Evolutionary conservation across 2,113 vertebrate genomes (phyloP).

Genomic region (Camelus dromedarius): DNA sequence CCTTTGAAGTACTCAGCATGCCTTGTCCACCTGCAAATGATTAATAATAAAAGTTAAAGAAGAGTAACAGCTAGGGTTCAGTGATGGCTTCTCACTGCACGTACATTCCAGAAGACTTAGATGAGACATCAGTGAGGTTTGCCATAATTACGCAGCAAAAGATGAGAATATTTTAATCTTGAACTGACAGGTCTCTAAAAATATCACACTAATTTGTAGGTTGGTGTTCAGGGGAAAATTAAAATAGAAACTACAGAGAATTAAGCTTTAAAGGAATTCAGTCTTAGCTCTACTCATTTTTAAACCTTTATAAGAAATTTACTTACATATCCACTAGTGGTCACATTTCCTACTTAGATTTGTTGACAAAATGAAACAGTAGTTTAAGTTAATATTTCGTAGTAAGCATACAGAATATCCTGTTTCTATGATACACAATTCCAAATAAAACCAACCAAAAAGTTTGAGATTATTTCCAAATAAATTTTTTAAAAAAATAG

Average conservation of each 20-base stretch:
- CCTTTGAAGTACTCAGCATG: background rate
- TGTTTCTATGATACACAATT: background rate
- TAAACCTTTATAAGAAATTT: constrained; percentile 23
- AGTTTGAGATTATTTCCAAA: constrained; percentile 29
- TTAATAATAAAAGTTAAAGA: constrained; percentile 65
- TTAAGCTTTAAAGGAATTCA: background rate
- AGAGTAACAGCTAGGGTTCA: background rate
- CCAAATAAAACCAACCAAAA: background rate
- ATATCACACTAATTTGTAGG: constrained; percentile 43
- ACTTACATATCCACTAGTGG: background rate
- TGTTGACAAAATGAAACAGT: background rate
- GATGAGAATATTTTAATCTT: constrained; percentile 61
- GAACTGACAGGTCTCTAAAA: constrained; percentile 59
- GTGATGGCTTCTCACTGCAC: background rate
- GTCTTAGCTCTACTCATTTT: background rate
- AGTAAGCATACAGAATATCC: background rate
- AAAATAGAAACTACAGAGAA: constrained; percentile 23
- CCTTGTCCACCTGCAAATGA: constrained; percentile 13
- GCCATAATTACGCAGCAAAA: constrained; percentile 18
- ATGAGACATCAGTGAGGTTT: constrained; percentile 47
- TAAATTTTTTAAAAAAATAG: background rate
- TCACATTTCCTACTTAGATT: background rate
- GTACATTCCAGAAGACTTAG: constrained; percentile 2
- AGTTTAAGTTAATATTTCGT: constrained; percentile 26
- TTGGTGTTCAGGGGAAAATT: constrained; percentile 14